Conservation (phyloP, 2,888 invertebrate species). For the Leucania comma region DNA sequence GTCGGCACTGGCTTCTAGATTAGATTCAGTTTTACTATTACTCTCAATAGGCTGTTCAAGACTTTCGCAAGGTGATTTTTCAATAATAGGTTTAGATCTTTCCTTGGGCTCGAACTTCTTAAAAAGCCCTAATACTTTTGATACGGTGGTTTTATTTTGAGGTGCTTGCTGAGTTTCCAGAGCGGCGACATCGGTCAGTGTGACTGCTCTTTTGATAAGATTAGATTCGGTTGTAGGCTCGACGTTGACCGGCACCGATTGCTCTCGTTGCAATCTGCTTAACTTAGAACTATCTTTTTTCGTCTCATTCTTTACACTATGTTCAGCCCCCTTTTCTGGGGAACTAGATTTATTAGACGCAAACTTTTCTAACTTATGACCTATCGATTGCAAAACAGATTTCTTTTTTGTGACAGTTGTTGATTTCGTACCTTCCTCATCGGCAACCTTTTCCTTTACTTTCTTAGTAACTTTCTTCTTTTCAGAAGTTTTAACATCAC, state of each 20-base stretch:
- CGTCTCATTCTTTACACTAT: constrained; percentile 69
- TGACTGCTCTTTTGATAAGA: constrained; percentile 93
- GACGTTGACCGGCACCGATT: constrained; percentile 91
- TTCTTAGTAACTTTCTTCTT: constrained; percentile 87
- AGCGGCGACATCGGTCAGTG: constrained; percentile 92
- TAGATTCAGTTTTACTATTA: constrained; percentile 68
- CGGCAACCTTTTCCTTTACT: constrained; percentile 80
- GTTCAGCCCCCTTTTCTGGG: constrained; percentile 86
- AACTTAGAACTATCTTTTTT: constrained; percentile 84
- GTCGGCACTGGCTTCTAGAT: constrained; percentile 68
- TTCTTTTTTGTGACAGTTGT: constrained; percentile 90
- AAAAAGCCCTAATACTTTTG: constrained; percentile 94
- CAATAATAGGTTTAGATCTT: constrained; percentile 78
- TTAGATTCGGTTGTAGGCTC: constrained; percentile 92
- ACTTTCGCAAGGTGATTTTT: constrained; percentile 75
- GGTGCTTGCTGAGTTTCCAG: constrained; percentile 79
- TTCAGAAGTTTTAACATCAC: constrained; percentile 78
- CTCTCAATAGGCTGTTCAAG: constrained; percentile 65
- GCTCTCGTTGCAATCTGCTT: constrained; percentile 92
- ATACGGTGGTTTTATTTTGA: constrained; percentile 92
- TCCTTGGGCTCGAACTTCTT: constrained; percentile 93
- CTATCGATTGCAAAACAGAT: constrained; percentile 93
- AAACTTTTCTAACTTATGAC: constrained; percentile 94
- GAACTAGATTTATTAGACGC: constrained; percentile 88
- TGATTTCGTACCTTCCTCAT: constrained; percentile 79